Evolutionary conservation across 2,888 invertebrate genomes (phyloP).

Genomic region (Euproctis similis): DNA sequence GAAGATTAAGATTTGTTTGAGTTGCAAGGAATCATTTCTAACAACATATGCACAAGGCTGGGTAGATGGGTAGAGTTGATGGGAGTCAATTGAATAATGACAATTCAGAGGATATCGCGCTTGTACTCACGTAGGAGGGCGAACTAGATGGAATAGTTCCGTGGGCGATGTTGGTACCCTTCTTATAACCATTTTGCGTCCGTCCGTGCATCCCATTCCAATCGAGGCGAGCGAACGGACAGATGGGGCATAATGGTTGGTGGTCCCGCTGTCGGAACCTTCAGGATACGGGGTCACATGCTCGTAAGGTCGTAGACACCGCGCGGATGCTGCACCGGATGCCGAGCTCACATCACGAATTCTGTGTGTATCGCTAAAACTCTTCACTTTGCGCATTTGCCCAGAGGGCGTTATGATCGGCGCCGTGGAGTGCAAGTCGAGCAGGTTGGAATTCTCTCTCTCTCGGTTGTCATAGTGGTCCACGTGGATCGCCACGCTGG

Average conservation of each 20-base stretch:
- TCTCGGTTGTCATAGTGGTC: conserved; percentile 53
- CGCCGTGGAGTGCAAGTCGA: conserved; percentile 45
- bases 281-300: conserved; percentile 67
- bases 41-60: background rate
- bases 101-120: conserved; percentile 52
- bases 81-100: conserved; percentile 64
- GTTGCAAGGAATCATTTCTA: background rate
- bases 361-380: conserved; percentile 68
- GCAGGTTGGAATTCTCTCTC: conserved; percentile 59
- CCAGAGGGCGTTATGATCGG: conserved; percentile 63
- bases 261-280: conserved; percentile 77
- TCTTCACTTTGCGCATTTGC: conserved; percentile 71
- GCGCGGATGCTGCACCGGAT: conserved; percentile 65
- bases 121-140: conserved; percentile 86
- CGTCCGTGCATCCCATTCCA: conserved; percentile 92
- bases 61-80: conserved; percentile 27
- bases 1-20: conserved; percentile 1
- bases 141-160: conserved; percentile 89
- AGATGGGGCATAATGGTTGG: conserved; percentile 81
- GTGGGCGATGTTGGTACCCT: conserved; percentile 90
- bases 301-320: conserved; percentile 66
- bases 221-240: conserved; percentile 88
- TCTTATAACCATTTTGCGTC: conserved; percentile 87
- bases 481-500: conserved; percentile 64
- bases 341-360: conserved; percentile 62